Evolutionary conservation across 2,797 vertebrate genomes (phyloP).

Genomic region (Gallinago nigripennis): DNA sequence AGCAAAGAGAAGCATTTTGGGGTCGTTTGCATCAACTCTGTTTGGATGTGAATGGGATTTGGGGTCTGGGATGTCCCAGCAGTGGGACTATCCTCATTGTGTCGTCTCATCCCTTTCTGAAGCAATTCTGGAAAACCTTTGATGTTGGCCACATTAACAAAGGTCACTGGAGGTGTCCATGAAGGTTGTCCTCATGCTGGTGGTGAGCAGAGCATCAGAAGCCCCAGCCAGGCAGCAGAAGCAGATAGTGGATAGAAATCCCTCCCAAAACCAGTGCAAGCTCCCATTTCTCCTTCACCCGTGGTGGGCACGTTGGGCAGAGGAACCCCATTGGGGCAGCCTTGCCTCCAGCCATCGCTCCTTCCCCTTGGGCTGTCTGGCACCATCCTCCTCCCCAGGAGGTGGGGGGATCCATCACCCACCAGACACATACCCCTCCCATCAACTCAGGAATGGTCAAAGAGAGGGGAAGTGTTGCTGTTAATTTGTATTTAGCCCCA

Average conservation of each 20-base stretch:
- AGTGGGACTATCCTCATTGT: background rate
- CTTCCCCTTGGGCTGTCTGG: background rate
- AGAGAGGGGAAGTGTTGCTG: background rate
- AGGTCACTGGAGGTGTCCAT: background rate
- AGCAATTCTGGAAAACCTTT: background rate
- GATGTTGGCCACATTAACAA: rapidly evolving
- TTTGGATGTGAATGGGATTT: background rate
- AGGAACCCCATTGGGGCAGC: background rate
- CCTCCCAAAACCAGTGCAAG: background rate
- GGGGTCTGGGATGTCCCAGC: background rate
- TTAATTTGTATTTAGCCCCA: background rate
- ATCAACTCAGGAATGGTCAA: rapidly evolving
- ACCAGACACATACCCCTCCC: rapidly evolving
- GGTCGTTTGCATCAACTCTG: background rate
- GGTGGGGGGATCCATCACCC: background rate
- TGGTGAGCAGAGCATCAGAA: background rate
- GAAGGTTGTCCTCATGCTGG: background rate
- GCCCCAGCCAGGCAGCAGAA: background rate
- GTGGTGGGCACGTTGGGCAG: background rate
- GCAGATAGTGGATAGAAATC: background rate
- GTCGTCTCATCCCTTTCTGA: background rate
- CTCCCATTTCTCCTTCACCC: background rate
- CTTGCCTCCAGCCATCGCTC: rapidly evolving
- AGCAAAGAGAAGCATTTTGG: background rate
- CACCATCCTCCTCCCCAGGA: background rate